Evolutionary conservation across 92 coral and sea anemone species (phyloP), one percentile per base, ranked within the genome.

Genomic region (Epizoanthus rinbou): DNA sequence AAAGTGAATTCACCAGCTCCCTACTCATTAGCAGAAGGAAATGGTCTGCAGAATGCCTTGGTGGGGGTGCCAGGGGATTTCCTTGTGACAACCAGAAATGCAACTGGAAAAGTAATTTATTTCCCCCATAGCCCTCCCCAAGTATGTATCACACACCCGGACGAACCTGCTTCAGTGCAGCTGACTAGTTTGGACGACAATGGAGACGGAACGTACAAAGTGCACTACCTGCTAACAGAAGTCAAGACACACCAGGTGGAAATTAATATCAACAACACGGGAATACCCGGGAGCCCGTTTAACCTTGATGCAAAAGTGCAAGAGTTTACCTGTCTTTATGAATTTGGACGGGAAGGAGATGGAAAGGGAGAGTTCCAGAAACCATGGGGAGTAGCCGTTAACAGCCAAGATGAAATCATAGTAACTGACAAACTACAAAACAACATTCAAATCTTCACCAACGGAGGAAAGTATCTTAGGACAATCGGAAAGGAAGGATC

Each of bases 301-400:
- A 14, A 62, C 6, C 82, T 78, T 43, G 69, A 78, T 10, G 82
- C 62, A 11, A 47, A 78, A 41, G 39, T 78, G 69, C 82, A 78
- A 43, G 14, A 78, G 4, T 78, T 78, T 63, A 43, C 35, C 8
- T 35, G 70, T 25, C 82, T 78, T 17, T 78, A n/a, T 43, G 59
- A 78, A 16, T 78, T 78, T 63, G 82, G 82, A 41, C 62, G 19
- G 24, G 82, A 78, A 63, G 82, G 82, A 2, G 71, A n/a, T 6
- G 41, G 70, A 18, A 57, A 43, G 19, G 82, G 82, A 37, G 59
- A 60, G 50, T 78, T 78, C 24, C 82, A 78, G 82, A 78, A 78
- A 78, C 82, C 82, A 1, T 78, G 82, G 82, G 82, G 82, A 78
- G 59, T 78, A 37, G 72, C 82, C 16, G 70, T 78, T 69, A 78